These are phyloP conservation scores for Hemaris fuciformis DNA, from an alignment of 2,888 invertebrate genomes.

Conservation along the genomic window DNA sequence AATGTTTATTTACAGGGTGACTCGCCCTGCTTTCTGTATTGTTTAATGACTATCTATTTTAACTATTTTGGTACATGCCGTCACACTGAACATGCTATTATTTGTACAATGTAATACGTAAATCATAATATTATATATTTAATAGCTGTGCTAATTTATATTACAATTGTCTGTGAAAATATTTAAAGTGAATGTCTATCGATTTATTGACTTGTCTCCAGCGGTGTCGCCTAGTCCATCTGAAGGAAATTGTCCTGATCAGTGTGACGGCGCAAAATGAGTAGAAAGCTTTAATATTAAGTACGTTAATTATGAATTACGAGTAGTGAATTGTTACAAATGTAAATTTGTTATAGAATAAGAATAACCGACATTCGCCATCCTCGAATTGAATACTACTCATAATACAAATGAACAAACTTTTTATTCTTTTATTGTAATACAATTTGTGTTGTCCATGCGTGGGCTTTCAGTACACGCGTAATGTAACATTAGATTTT, in stretches of 20 bases:
- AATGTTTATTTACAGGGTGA: constrained; percentile 18
- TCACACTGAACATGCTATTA: background rate
- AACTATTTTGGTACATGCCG: background rate
- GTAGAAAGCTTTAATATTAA: constrained; percentile 74
- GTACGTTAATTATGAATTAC: constrained; percentile 58
- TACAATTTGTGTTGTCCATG: background rate
- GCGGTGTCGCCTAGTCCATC: background rate
- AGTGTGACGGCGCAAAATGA: constrained; percentile 43
- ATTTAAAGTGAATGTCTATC: background rate
- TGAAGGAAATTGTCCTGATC: constrained; percentile 12
- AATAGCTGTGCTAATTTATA: background rate
- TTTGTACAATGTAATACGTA: background rate
- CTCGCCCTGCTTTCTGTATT: background rate
- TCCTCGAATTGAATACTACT: constrained; percentile 54
- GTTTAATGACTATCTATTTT: background rate
- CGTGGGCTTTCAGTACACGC: background rate
- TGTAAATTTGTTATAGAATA: constrained; percentile 72
- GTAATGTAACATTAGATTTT: background rate
- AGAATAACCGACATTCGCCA: constrained; percentile 56
- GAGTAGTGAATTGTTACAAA: constrained; percentile 66
- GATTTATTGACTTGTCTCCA: background rate
- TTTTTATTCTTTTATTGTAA: background rate
- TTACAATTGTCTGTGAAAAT: background rate
- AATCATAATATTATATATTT: background rate
- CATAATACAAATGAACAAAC: constrained; percentile 21